A percentile compares a stretch with the other conserved stretches of the same genome.
phyloP scores from a whole-genome alignment of 2,797 vertebrate species.

The Microctenopoma lineatum region DNA sequence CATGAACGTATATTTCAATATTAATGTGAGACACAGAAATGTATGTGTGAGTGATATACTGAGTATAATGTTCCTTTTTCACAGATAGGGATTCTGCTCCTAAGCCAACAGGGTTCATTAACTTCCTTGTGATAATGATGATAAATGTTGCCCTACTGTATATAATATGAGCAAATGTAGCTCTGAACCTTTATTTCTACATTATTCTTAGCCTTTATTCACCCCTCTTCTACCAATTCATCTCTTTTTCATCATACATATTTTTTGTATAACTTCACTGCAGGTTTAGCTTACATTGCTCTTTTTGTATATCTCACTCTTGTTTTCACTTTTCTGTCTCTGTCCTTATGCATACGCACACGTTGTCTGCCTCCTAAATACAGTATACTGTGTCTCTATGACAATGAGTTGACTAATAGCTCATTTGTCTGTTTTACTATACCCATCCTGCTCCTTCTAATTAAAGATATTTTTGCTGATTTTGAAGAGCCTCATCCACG shows the following conservation, averaged over 20 bases:
- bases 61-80: constrained; percentile 31
- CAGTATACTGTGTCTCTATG: constrained; percentile 14
- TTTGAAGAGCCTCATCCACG: constrained; percentile 36
- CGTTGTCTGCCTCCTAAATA: constrained; percentile 14
- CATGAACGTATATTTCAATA: neutral
- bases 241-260: constrained; percentile 5
- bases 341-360: constrained; percentile 4
- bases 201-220: constrained; percentile 10
- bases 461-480: constrained; percentile 71
- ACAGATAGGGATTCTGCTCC: constrained; percentile 29
- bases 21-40: neutral
- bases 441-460: constrained; percentile 53
- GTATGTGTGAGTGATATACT: constrained; percentile 14
- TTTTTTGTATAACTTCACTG: neutral
- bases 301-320: constrained; percentile 5
- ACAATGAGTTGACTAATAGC: constrained; percentile 65
- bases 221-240: constrained; percentile 7
- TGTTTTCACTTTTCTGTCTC: constrained; percentile 5
- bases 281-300: constrained; percentile 12
- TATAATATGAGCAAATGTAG: constrained; percentile 35
- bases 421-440: constrained; percentile 57
- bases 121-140: constrained; percentile 47
- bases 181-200: neutral
- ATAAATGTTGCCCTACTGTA: constrained; percentile 33
- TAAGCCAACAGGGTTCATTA: constrained; percentile 54